Base-by-base conservation (phyloP, 2,113 vertebrate genomes). In the Irena cyanogastra region DNA sequence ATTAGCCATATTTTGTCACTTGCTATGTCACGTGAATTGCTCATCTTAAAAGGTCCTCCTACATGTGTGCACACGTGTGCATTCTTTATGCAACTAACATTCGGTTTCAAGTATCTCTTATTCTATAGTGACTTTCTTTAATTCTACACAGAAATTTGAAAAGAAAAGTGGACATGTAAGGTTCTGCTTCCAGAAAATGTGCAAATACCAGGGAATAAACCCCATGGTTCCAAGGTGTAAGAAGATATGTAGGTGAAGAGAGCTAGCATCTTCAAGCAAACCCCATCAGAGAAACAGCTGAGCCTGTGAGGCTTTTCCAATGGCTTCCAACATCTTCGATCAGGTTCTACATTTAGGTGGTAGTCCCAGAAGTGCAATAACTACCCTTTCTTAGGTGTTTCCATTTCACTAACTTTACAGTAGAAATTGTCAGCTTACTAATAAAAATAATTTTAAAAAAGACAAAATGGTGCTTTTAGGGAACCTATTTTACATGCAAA, bases 51-150 rank as follows among this genome's bases (percentile, higher is more conserved):
- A 80, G 33, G 16, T 9, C n/a, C 18, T 41, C 52, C 33, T 57
- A 15, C 1, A 0, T n/a, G n/a, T 57, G 44, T 26, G 30, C 1
- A 1, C 5, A 31, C 1, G 0, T 6, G 10, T 65, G 31, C 13
- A 11, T n/a, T 42, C 18, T 39, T 86, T 41, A 75, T 28, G 17
- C 27, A 85, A 61, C 13, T 44, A 88, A 65, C 33, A 92, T 37
- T 63, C 79, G 26, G 9, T 7, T 82, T 85, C 11, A 3, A 49
- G 10, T 28, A 17, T 31, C 28, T 54, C 66, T 42, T 59, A 85
- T 54, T 37, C 39, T 15, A 35, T 0, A 59, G 11, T 22, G 65
- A 83, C 9, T 35, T 81, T 26, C 26, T 61, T 76, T 42, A 78
- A 41, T 3, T 6, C 42, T 60, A 30, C 26, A 53, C 0, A 64